Percentiles rank a stretch among this genome's conserved stretches.
phyloP scores from a whole-genome alignment of 2,888 invertebrate species.

The Griposia aprilina region DNA sequence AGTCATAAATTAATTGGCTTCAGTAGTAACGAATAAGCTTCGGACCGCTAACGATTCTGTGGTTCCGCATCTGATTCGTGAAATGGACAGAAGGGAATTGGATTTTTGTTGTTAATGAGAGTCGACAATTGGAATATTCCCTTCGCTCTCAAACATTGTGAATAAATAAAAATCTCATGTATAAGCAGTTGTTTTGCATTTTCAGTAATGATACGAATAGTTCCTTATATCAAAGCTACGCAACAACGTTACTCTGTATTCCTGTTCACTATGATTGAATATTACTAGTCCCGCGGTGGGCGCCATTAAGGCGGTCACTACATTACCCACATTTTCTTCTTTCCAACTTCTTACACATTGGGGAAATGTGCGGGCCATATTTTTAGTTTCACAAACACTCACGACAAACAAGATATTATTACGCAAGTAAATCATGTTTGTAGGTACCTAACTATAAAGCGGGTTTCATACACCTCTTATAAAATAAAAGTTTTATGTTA shows the following conservation, averaged over 20 bases:
- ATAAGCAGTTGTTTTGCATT: not conserved
- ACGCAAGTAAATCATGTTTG: conserved; percentile 20
- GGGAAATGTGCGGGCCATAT: conserved; percentile 51
- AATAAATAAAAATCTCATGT: not conserved
- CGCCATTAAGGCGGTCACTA: conserved; percentile 54
- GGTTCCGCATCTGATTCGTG: conserved; percentile 36
- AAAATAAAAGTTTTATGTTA: not conserved
- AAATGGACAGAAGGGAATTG: conserved; percentile 45
- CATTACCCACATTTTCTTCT: conserved; percentile 54
- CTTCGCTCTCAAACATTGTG: conserved; percentile 14
- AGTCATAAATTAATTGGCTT: conserved; percentile 38
- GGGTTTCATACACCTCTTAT: conserved; percentile 20
- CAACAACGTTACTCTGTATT: conserved; percentile 14
- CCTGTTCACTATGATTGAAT: conserved; percentile 45
- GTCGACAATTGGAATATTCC: conserved; percentile 38
- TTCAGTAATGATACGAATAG: not conserved
- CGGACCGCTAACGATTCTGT: conserved; percentile 26
- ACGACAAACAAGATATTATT: conserved; percentile 54
- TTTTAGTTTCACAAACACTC: conserved; percentile 52
- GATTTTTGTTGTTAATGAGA: conserved; percentile 39
- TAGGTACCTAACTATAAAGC: not conserved
- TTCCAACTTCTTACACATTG: conserved; percentile 42
- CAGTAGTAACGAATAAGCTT: conserved; percentile 4
- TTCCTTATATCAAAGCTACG: conserved; percentile 3
- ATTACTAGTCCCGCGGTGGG: conserved; percentile 51